Conservation (phyloP, 2,888 invertebrate genomes). For the Choristoneura rosaceana region DNA sequence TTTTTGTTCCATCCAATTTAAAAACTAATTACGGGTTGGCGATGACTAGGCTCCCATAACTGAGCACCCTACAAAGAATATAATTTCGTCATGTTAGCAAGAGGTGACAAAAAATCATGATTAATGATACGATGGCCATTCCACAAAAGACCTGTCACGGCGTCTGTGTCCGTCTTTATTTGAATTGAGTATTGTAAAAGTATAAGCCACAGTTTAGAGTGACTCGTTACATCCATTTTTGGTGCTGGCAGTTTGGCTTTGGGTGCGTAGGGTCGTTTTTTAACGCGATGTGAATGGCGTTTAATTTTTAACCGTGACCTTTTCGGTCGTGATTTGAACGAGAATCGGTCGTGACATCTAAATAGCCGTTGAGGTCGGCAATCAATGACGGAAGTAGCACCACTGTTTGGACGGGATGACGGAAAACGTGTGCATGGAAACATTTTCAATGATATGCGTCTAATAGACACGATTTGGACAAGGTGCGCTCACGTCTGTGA, state of each 20-base stretch:
- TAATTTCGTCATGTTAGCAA: constrained; percentile 79
- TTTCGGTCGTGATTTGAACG: constrained; percentile 73
- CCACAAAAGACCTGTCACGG: constrained; percentile 73
- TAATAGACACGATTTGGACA: constrained; percentile 42
- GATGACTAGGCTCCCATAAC: constrained; percentile 77
- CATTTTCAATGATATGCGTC: constrained; percentile 50
- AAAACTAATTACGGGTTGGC: constrained; percentile 81
- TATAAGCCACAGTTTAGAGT: constrained; percentile 50
- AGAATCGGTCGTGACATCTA: constrained; percentile 79
- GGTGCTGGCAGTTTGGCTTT: constrained; percentile 25
- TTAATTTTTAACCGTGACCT: constrained; percentile 73
- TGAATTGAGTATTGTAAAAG: constrained; percentile 24
- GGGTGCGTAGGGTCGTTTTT: constrained; percentile 16
- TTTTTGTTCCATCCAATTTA: constrained; percentile 82
- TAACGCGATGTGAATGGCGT: constrained; percentile 53
- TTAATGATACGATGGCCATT: constrained; percentile 71
- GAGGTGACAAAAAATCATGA: constrained; percentile 82
- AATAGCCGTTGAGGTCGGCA: constrained; percentile 76
- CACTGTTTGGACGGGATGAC: constrained; percentile 58
- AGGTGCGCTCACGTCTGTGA: constrained; percentile 17
- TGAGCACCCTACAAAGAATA: constrained; percentile 77
- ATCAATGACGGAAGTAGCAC: constrained; percentile 78
- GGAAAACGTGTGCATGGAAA: constrained; percentile 67
- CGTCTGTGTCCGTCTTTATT: constrained; percentile 61
- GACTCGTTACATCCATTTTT: constrained; percentile 13